These are phyloP conservation scores for Macaria notata DNA, from an alignment of 2,888 invertebrate species.

Conservation along the genomic window DNA sequence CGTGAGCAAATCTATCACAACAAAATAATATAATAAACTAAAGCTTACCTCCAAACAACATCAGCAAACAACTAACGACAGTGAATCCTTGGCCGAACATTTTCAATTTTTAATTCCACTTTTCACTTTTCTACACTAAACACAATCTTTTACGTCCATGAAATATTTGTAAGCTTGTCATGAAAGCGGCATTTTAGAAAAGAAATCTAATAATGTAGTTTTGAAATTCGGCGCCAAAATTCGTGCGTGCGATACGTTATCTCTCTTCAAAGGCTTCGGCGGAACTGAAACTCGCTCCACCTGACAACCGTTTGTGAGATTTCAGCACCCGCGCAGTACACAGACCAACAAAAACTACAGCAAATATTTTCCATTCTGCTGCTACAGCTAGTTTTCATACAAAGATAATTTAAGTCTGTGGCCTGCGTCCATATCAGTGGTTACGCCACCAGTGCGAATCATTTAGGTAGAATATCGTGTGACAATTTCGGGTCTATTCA, in stretches of 20 bases:
- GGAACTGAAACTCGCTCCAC: conserved; percentile 37
- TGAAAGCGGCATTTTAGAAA: too few species aligned
- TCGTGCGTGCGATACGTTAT: conserved; percentile 18
- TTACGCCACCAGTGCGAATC: conserved; percentile 1
- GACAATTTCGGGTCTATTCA: conserved; percentile 1
- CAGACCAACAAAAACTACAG: conserved; percentile 11
- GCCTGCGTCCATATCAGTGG: background rate
- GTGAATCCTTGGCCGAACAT: conserved; percentile 55
- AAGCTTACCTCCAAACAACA: conserved; percentile 64
- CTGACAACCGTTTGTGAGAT: conserved; percentile 30
- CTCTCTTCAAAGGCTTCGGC: conserved; percentile 29
- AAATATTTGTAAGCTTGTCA: too few species aligned
- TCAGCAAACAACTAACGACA: conserved; percentile 52
- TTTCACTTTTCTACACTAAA: conserved; percentile 39
- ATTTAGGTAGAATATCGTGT: conserved; percentile 5
- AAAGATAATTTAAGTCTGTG: conserved; percentile 12
- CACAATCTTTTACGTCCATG: conserved; percentile 16
- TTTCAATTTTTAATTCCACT: conserved; percentile 38
- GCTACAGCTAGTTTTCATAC: background rate
- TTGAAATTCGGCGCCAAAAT: conserved; percentile 25
- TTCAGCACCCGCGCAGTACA: conserved; percentile 25
- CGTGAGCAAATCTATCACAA: too few species aligned
- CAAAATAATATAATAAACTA: too few species aligned
- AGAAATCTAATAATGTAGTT: conserved; percentile 10
- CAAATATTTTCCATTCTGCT: conserved; percentile 10